These are phyloP conservation scores for Garra rufa DNA, from an alignment of 2,113 vertebrate species.

Conservation along the genomic window DNA sequence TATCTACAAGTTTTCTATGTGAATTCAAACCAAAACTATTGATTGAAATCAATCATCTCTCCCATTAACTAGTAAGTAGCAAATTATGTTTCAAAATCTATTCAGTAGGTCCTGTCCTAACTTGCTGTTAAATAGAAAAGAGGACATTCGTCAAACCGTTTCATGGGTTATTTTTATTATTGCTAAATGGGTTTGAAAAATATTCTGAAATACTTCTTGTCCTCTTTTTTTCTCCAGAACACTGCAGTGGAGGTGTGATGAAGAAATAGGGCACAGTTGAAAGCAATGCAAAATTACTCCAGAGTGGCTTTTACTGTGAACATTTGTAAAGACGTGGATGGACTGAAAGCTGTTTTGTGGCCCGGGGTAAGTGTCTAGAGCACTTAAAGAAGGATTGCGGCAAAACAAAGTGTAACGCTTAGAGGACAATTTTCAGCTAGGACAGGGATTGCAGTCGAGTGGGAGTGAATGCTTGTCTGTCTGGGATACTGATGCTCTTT, in stretches of 20 bases:
- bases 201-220: neutral
- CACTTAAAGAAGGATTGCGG: neutral
- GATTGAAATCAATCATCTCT: no score
- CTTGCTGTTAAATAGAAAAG: neutral
- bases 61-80: neutral
- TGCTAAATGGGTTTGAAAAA: neutral
- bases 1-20: no score
- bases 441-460: neutral
- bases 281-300: neutral
- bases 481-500: neutral
- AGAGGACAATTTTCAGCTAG: neutral
- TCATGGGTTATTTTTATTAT: neutral
- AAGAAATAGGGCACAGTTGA: neutral
- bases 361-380: neutral
- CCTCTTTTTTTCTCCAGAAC: neutral
- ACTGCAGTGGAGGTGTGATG: neutral
- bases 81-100: neutral
- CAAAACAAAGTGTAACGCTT: neutral
- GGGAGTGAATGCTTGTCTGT: neutral
- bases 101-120: neutral
- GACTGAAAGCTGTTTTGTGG: neutral
- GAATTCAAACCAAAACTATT: no score
- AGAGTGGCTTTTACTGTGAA: neutral
- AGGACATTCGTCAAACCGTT: neutral
- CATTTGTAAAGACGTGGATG: neutral